phyloP scores from a whole-genome alignment of 2,888 invertebrate species.

The Xiphydria camelus region DNA sequence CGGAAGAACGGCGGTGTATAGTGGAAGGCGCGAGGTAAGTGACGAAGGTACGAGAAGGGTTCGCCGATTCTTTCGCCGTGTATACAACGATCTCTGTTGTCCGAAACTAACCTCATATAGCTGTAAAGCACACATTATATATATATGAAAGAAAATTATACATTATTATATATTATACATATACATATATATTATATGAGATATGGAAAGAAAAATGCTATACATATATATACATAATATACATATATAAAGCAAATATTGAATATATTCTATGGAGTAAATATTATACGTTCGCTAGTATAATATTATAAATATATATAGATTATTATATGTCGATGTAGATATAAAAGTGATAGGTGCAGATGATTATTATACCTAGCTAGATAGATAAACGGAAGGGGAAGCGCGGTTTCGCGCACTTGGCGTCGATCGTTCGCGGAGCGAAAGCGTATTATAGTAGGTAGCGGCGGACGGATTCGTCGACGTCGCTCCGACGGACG shows the following conservation, averaged over 20 bases:
- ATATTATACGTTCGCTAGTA: slow-evolving; percentile 32
- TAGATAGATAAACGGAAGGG: too few species aligned
- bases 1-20: slow-evolving; percentile 9
- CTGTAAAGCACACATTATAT: slow-evolving; percentile 26
- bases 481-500: too few species aligned
- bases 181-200: slow-evolving; percentile 26
- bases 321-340: too few species aligned
- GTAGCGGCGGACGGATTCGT: too few species aligned
- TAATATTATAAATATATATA: slow-evolving; percentile 12
- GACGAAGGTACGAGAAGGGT: background rate
- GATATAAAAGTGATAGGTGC: too few species aligned
- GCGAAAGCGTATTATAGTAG: too few species aligned
- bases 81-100: slow-evolving; percentile 46
- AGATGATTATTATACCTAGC: too few species aligned
- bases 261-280: slow-evolving; percentile 36
- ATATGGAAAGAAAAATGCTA: slow-evolving; percentile 14
- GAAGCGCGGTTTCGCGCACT: too few species aligned
- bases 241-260: slow-evolving; percentile 27
- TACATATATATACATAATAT: slow-evolving; percentile 19
- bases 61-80: slow-evolving; percentile 33
- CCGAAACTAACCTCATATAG: slow-evolving; percentile 42
- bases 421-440: too few species aligned
- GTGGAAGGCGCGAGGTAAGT: background rate
- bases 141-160: slow-evolving; percentile 6
- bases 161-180: slow-evolving; percentile 19